Evolutionary conservation across 2,113 vertebrate species (phyloP), one percentile per base, ranked within the genome.

Genomic region (Brachypodius melanocephalos): DNA sequence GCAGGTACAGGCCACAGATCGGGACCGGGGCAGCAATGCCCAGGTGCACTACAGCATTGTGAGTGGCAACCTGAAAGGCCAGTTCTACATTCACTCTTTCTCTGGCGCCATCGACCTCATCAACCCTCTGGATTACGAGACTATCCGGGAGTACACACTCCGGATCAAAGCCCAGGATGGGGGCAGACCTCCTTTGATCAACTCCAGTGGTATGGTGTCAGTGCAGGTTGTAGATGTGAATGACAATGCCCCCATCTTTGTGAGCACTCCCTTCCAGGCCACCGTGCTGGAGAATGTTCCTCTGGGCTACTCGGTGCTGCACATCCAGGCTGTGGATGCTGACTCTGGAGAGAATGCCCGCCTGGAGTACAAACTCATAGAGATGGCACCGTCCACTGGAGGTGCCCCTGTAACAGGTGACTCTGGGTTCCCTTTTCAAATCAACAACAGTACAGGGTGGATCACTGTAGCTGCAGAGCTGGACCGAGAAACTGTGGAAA

Each of bases 361-460:
- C 14, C 97, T 99, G 97, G 98, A 98, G 45, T 99, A 99, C 73
- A 97, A 98, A 58, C 98, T 99, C 36, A 98, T 98, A 17, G 99
- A 98, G 90, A 78, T 96, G 85, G 97, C 89, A 26, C 84, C 90
- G 0, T 97, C 97, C 0, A 8, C 7, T 1, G 95, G 82, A 4
- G 57, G 69, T 19, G 46, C 68, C 1, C 83, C 96, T 0, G 46
- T 81, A 8, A 43, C n/a, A 5, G 66, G 82, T 17, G 96, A 95
- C 34, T 45, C 92, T 16, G 90, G 32, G 1, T 99, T 99, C 77
- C 99, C 99, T 4, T 99, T 99, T 90, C 98, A 98, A 69, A 99
- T 99, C 93, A 99, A 99, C 96, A 99, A 99, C 94, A 99, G 98
- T 96, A 99, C 99, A 0, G 99, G 99, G 25, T 99, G 99, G 99